Evolutionary conservation across 2,888 invertebrate species (phyloP).

Genomic region (Chrysolina oricalcia): DNA sequence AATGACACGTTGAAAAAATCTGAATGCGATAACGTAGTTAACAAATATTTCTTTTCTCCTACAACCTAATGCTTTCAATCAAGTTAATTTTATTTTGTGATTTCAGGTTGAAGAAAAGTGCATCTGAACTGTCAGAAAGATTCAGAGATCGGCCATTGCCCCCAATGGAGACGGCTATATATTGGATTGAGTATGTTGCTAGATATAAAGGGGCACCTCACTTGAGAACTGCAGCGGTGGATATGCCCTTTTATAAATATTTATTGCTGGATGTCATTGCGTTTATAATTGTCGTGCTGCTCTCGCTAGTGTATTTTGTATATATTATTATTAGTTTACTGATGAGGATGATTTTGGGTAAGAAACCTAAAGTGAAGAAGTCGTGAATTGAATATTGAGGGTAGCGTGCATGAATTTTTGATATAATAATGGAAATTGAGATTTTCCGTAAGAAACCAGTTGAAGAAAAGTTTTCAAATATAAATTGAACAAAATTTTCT

Average conservation of each 20-base stretch:
- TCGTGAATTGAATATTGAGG: background rate
- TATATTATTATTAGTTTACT: background rate
- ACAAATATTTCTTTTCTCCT: too few relatives aligned
- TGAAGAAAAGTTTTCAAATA: too few relatives aligned
- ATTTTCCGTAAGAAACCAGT: too few relatives aligned
- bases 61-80: too few relatives aligned
- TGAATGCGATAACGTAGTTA: too few relatives aligned
- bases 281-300: slow-evolving; percentile 59
- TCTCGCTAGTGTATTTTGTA: background rate
- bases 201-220: slow-evolving; percentile 74
- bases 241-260: slow-evolving; percentile 75
- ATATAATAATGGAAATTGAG: too few relatives aligned
- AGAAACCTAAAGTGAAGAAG: slow-evolving; percentile 3
- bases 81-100: slow-evolving; percentile 31
- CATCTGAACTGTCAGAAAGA: slow-evolving; percentile 70
- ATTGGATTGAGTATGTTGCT: slow-evolving; percentile 81
- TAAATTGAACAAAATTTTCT: too few relatives aligned
- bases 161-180: slow-evolving; percentile 77
- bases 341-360: background rate
- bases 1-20: too few relatives aligned
- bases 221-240: slow-evolving; percentile 74
- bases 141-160: slow-evolving; percentile 75
- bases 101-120: slow-evolving; percentile 65
- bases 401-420: too few relatives aligned
- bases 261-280: slow-evolving; percentile 74